Conservation (phyloP, 1,140 invertebrate species). For the Microplitis demolitor region DNA sequence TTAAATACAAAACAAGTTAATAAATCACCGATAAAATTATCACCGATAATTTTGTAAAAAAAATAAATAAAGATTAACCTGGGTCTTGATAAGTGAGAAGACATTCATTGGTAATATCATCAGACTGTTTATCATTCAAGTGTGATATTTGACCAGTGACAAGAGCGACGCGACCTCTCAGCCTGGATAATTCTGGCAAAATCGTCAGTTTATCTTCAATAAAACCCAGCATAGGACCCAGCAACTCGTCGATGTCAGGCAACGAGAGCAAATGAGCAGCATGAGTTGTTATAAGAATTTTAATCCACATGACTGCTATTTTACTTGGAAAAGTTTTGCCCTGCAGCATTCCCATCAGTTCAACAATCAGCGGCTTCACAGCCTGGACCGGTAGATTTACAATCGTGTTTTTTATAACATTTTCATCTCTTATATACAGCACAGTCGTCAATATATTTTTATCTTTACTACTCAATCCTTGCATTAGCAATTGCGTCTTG, state of each 20-base stretch:
- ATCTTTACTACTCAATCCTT: constrained; percentile 80
- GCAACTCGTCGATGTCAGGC: constrained; percentile 61
- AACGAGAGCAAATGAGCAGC: constrained; percentile 68
- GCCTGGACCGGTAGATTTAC: constrained; percentile 68
- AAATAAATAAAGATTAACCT: constrained; percentile 50
- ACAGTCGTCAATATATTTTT: constrained; percentile 66
- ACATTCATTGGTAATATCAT: constrained; percentile 55
- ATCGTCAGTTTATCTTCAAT: constrained; percentile 65
- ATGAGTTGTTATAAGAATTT: constrained; percentile 61
- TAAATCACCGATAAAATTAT: neutral
- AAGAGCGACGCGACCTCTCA: constrained; percentile 66
- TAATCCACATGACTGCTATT: constrained; percentile 67
- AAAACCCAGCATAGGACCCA: constrained; percentile 66
- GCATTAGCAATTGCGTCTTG: constrained; percentile 74
- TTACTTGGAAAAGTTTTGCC: constrained; percentile 66
- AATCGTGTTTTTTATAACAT: constrained; percentile 67
- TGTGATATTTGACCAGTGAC: constrained; percentile 63
- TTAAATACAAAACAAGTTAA: neutral
- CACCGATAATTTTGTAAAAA: neutral
- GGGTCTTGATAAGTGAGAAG: constrained; percentile 66
- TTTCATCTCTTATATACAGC: constrained; percentile 63
- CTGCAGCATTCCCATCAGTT: constrained; percentile 67
- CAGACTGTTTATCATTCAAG: constrained; percentile 51
- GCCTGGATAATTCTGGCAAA: constrained; percentile 62
- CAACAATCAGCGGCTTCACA: constrained; percentile 66